A percentile compares a stretch with the other conserved stretches of the same genome.
Evolutionary conservation across 2,797 vertebrate species (phyloP).

Genomic region (Sebastes steindachneri): DNA sequence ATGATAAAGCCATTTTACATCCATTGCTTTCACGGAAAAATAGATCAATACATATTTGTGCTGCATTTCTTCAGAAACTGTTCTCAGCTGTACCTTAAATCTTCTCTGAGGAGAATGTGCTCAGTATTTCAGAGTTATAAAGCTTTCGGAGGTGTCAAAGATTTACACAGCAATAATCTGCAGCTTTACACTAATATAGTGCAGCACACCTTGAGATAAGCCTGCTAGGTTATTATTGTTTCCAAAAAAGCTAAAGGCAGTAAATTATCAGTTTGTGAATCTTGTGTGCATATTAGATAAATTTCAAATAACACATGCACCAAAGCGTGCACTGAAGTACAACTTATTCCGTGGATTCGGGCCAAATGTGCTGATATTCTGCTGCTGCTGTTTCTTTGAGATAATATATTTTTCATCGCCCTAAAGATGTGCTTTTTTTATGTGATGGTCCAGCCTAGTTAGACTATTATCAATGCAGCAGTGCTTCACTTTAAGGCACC

Average conservation of each 20-base stretch:
- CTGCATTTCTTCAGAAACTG: slow-evolving; percentile 5
- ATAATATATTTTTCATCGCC: slow-evolving; percentile 3
- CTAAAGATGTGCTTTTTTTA: slow-evolving; percentile 21
- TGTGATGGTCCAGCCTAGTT: slow-evolving; percentile 7
- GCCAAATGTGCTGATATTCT: slow-evolving; percentile 30
- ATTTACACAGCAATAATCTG: slow-evolving; percentile 44
- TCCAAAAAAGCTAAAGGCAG: slow-evolving; percentile 12
- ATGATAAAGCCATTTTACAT: slow-evolving; percentile 2
- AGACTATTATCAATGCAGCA: slow-evolving; percentile 12
- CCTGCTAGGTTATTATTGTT: slow-evolving; percentile 23
- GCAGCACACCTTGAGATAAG: slow-evolving; percentile 18
- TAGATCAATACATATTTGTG: slow-evolving; percentile 27
- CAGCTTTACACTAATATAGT: slow-evolving; percentile 17
- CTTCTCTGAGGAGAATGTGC: slow-evolving; percentile 11
- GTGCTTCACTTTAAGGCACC: background rate
- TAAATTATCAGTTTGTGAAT: slow-evolving; percentile 27
- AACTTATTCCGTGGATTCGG: slow-evolving; percentile 44
- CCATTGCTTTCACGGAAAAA: background rate
- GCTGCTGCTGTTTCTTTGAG: slow-evolving; percentile 30
- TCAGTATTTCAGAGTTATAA: slow-evolving; percentile 31
- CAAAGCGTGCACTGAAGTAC: slow-evolving; percentile 16
- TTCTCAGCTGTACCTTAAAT: slow-evolving; percentile 8
- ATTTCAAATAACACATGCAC: slow-evolving; percentile 50
- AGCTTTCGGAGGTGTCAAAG: slow-evolving; percentile 23
- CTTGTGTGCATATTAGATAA: slow-evolving; percentile 33